Conservation (phyloP, 2,113 vertebrate species). For the Bucco capensis region DNA sequence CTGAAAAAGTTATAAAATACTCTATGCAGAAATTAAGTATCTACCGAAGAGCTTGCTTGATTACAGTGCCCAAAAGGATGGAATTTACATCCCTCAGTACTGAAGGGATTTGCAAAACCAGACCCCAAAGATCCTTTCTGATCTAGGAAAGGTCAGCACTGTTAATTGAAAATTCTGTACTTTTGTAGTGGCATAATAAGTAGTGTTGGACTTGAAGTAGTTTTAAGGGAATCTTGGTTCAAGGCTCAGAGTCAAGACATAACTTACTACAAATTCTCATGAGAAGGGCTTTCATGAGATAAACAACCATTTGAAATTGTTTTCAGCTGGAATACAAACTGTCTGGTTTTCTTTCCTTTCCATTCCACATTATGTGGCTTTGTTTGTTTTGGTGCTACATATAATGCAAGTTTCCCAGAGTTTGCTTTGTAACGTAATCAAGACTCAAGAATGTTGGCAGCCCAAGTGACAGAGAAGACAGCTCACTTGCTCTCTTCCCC, state of each 20-base stretch:
- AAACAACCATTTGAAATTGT: background rate
- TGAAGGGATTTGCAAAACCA: background rate
- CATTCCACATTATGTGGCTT: background rate
- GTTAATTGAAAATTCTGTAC: background rate
- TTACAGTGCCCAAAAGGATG: background rate
- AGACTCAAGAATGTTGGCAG: background rate
- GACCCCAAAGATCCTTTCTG: background rate
- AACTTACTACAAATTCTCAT: background rate
- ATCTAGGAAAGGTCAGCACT: background rate
- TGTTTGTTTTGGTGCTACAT: background rate
- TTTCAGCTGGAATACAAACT: background rate
- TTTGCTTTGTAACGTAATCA: background rate
- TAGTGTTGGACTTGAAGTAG: background rate
- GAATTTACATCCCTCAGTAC: background rate
- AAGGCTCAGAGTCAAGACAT: background rate
- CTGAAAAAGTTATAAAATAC: background rate
- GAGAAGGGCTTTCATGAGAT: background rate
- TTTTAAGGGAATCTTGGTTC: background rate
- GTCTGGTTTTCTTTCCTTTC: background rate
- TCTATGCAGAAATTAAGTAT: background rate
- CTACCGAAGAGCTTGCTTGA: background rate
- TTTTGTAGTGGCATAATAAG: background rate
- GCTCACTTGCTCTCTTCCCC: accelerated
- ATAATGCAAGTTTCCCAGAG: background rate
- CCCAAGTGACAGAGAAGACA: background rate